A percentile compares a stretch with the other conserved stretches of the same genome.
These are phyloP conservation scores for Drosophila subpulchrella DNA, from an alignment of 1,140 invertebrate genomes.

Conservation along the genomic window DNA sequence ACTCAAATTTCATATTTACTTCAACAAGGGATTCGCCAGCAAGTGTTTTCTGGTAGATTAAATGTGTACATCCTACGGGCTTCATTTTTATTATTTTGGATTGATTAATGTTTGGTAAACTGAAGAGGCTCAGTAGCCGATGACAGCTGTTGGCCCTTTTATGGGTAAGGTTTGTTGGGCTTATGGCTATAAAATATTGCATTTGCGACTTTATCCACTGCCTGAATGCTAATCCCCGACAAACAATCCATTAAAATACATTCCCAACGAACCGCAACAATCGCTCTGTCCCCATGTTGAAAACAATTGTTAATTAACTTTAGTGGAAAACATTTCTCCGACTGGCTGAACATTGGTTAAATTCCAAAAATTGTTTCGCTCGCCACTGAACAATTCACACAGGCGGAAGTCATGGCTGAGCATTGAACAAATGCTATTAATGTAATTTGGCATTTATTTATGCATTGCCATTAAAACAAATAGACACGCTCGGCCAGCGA, in stretches of 20 bases:
- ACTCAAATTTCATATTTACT: constrained; percentile 80
- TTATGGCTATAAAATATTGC: constrained; percentile 21
- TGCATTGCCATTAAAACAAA: constrained; percentile 75
- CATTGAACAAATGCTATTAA: constrained; percentile 72
- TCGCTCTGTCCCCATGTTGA: constrained; percentile 7
- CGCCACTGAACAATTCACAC: constrained; percentile 52
- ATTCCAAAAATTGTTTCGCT: constrained; percentile 33
- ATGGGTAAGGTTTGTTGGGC: background rate
- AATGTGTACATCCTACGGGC: constrained; percentile 67
- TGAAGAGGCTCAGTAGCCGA: constrained; percentile 26
- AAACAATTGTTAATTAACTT: constrained; percentile 72
- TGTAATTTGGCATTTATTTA: constrained; percentile 80
- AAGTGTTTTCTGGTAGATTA: constrained; percentile 75
- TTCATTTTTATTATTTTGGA: constrained; percentile 45
- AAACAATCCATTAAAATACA: constrained; percentile 50
- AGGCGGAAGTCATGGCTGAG: constrained; percentile 64
- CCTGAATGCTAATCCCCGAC: constrained; percentile 36
- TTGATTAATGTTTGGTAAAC: constrained; percentile 71
- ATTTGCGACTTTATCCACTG: constrained; percentile 20
- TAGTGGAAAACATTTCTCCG: constrained; percentile 50
- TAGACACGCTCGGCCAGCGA: constrained; percentile 46
- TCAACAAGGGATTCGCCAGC: constrained; percentile 19
- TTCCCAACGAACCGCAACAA: constrained; percentile 34
- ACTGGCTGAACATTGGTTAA: constrained; percentile 41
- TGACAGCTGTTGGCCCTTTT: constrained; percentile 1